A percentile compares a stretch with the other conserved stretches of the same genome.
phyloP scores from a whole-genome alignment of 2,113 vertebrate genomes.

The Synodontis membranacea region DNA sequence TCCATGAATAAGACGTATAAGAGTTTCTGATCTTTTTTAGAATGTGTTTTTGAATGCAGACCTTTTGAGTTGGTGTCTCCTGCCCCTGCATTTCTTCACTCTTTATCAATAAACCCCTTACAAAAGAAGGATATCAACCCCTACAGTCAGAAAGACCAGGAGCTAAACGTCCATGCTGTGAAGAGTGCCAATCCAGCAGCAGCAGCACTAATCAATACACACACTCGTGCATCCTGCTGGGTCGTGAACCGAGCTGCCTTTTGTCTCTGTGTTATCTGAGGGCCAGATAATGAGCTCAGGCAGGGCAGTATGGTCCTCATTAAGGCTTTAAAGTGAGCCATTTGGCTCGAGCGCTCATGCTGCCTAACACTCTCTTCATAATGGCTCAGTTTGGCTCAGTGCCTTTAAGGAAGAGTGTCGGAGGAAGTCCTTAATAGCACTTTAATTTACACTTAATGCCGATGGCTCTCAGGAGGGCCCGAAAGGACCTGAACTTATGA shows the following conservation, averaged over 20 bases:
- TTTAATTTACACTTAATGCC: conserved; percentile 19
- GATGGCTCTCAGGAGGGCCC: neutral
- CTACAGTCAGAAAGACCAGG: conserved; percentile 24
- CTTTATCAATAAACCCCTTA: conserved; percentile 32
- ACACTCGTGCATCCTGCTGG: conserved; percentile 17
- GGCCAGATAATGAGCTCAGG: conserved; percentile 36
- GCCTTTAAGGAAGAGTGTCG: conserved; percentile 6
- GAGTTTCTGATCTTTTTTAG: conserved; percentile 6
- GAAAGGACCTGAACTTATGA: neutral
- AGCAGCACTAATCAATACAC: conserved; percentile 49
- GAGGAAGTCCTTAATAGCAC: conserved; percentile 9
- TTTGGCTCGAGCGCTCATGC: conserved; percentile 10
- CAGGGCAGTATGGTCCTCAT: conserved; percentile 35
- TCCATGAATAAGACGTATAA: neutral
- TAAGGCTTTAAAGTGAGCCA: conserved; percentile 30
- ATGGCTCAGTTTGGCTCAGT: conserved; percentile 17
- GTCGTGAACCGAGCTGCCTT: conserved; percentile 12
- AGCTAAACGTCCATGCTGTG: conserved; percentile 37
- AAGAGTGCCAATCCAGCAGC: conserved; percentile 47
- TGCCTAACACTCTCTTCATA: conserved; percentile 1
- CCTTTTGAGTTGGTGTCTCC: neutral
- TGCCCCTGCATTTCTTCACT: neutral
- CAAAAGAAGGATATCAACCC: conserved; percentile 21
- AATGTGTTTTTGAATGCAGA: neutral
- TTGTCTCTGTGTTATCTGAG: conserved; percentile 45